Evolutionary conservation across 1,140 invertebrate species (phyloP), one percentile per base, ranked within the genome.

Genomic region (Metaphire vulgaris): DNA sequence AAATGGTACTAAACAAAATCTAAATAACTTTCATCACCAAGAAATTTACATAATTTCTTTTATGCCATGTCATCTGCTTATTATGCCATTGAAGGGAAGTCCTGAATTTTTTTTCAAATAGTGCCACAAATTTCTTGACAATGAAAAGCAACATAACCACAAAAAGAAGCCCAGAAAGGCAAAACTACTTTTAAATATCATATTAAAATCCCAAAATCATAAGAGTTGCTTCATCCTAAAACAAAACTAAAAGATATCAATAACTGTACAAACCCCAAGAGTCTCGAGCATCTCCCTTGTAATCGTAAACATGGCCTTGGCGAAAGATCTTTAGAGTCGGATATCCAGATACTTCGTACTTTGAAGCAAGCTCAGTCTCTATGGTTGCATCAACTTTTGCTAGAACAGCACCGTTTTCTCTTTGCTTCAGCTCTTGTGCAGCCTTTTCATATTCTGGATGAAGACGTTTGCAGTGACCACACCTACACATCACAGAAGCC

Each of bases 371-470:
- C 66, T 93, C 92, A 83, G 93, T 75, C 33, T 75, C 74, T 0
- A 33, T 64, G n/a, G 74, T 70, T 33, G 67, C 73, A 75, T 98
- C 96, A 30, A 98, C 90, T 87, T 98, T 98, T 30, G 91, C 93
- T 69, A 99, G 88, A 70, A 90, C 88, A 70, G 99, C 92, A 65
- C 94, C 91, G 26, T 94, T 93, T 84, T 97, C 95, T 83, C 93
- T 91, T 78, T 89, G 89, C 80, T 92, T 91, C 16, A 99, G 86
- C 72, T 91, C 81, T 82, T 92, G 91, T 29, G 96, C 95, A 77
- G 97, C 97, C 85, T 96, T 93, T 33, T 95, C 94, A 86, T 93
- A 99, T 87, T 98, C 96, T 1, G 97, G 97, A 81, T 98, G 98
- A 76, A 99, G 87, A 82, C 90, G 89, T 86, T 99, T 99, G 88